Percentiles rank a stretch among this genome's conserved stretches.
phyloP scores from a whole-genome alignment of 2,113 vertebrate genomes.

The Varanus salvator region DNA sequence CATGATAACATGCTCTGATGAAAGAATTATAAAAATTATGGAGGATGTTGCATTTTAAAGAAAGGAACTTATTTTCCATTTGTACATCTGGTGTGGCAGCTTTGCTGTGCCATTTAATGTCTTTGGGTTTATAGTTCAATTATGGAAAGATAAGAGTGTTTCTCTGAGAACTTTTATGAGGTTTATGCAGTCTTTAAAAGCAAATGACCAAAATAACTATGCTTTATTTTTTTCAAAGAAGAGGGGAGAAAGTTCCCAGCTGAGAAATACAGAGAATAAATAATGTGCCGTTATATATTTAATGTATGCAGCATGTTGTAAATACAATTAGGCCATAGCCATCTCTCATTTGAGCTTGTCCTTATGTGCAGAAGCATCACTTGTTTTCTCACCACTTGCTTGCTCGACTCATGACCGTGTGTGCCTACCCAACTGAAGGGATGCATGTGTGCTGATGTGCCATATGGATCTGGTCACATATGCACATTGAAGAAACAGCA shows the following conservation, averaged over 20 bases:
- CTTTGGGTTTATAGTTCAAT: conserved; percentile 10
- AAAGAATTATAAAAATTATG: conserved; percentile 47
- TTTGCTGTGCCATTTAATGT: conserved; percentile 20
- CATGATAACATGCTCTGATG: conserved; percentile 32
- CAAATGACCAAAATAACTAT: neutral
- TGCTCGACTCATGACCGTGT: too few species aligned
- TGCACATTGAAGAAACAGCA: too few species aligned
- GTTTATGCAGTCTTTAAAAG: neutral
- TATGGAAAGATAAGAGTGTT: neutral
- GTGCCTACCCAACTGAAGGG: neutral
- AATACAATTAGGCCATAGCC: neutral
- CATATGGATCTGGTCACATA: neutral
- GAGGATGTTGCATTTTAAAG: conserved; percentile 41
- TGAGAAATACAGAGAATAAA: conserved; percentile 9
- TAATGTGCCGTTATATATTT: neutral
- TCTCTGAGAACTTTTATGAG: neutral
- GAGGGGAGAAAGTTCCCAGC: neutral
- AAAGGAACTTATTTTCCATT: conserved; percentile 45
- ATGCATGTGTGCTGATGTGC: neutral
- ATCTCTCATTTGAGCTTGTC: neutral
- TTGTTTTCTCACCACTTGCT: neutral
- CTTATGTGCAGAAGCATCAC: neutral
- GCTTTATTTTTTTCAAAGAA: neutral
- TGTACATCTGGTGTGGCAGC: neutral
- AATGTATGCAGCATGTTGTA: neutral